Evolutionary conservation across 2,888 invertebrate genomes (phyloP).

Genomic region (Apoderus coryli): DNA sequence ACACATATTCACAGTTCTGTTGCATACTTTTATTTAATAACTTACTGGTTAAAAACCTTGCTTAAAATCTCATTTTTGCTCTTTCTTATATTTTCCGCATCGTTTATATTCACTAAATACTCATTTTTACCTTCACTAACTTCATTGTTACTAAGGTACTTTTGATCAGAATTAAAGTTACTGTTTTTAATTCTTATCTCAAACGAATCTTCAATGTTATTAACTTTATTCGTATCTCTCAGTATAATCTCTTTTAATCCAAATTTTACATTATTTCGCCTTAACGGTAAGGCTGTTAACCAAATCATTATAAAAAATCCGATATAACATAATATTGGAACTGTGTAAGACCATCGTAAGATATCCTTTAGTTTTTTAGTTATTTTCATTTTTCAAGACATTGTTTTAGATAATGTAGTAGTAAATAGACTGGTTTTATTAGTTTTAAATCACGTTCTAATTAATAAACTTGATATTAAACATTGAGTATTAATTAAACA

Average conservation of each 20-base stretch:
- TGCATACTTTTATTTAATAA: no score
- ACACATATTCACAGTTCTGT: no score
- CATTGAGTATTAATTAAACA: no score
- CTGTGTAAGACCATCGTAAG: slow-evolving; percentile 38
- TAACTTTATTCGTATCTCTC: slow-evolving; percentile 17
- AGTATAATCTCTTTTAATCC: slow-evolving; percentile 19
- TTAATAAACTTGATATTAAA: no score
- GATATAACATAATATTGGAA: slow-evolving; percentile 39
- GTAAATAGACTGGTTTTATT: no score
- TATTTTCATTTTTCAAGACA: slow-evolving; percentile 12
- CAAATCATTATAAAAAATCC: slow-evolving; percentile 39
- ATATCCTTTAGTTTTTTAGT: slow-evolving; percentile 18
- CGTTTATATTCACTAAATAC: slow-evolving; percentile 32
- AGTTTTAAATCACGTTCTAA: no score
- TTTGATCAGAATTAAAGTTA: slow-evolving; percentile 38
- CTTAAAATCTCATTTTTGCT: slow-evolving; percentile 28
- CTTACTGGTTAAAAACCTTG: slow-evolving; percentile 32
- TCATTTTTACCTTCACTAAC: slow-evolving; percentile 36
- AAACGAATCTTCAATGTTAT: slow-evolving; percentile 29
- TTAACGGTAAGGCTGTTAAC: slow-evolving; percentile 35
- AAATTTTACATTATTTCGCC: slow-evolving; percentile 19
- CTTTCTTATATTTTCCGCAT: slow-evolving; percentile 27
- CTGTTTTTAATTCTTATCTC: slow-evolving; percentile 33
- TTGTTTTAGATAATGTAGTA: background rate
- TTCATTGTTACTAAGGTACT: slow-evolving; percentile 27